Evolutionary conservation across 2,888 invertebrate species (phyloP).

Genomic region (Volucella zonaria): DNA sequence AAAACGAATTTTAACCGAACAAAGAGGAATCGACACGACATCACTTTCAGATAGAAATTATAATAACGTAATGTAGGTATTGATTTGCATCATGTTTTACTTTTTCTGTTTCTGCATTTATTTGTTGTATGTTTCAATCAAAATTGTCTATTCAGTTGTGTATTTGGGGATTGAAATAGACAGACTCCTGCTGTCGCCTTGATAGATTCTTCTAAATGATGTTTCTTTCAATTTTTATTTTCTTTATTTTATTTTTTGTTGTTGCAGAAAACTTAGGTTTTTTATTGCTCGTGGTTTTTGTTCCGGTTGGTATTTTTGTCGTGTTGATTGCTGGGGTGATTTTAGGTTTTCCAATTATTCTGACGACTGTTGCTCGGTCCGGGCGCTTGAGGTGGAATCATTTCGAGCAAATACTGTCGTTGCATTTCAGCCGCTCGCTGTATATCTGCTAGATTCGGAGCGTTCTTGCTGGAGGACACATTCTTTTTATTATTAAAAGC

Average conservation of each 20-base stretch:
- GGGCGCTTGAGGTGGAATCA: slow-evolving; percentile 89
- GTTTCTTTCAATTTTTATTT: too few species aligned
- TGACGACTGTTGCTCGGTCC: slow-evolving; percentile 82
- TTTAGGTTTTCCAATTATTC: slow-evolving; percentile 83
- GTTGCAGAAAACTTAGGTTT: neutral
- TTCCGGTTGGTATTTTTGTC: slow-evolving; percentile 27
- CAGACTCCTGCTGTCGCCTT: slow-evolving; percentile 19
- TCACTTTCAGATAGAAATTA: slow-evolving; percentile 33
- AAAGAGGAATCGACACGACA: slow-evolving; percentile 35
- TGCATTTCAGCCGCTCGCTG: slow-evolving; percentile 94
- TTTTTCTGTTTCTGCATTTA: slow-evolving; percentile 4
- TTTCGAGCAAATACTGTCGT: slow-evolving; percentile 97
- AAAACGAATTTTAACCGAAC: slow-evolving; percentile 38
- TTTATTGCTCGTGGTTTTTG: slow-evolving; percentile 38
- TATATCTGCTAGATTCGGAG: slow-evolving; percentile 87
- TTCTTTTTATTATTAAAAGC: slow-evolving; percentile 80
- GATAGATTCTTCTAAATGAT: too few species aligned
- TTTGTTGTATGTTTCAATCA: neutral
- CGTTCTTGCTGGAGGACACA: slow-evolving; percentile 80
- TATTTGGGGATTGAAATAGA: slow-evolving; percentile 16
- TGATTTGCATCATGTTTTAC: slow-evolving; percentile 39
- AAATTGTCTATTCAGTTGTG: slow-evolving; percentile 1
- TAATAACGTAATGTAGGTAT: neutral
- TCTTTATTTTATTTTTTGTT: slow-evolving; percentile 20
- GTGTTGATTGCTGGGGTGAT: slow-evolving; percentile 10